phyloP scores from a whole-genome alignment of 2,888 invertebrate genomes.

The Acleris cristana region DNA sequence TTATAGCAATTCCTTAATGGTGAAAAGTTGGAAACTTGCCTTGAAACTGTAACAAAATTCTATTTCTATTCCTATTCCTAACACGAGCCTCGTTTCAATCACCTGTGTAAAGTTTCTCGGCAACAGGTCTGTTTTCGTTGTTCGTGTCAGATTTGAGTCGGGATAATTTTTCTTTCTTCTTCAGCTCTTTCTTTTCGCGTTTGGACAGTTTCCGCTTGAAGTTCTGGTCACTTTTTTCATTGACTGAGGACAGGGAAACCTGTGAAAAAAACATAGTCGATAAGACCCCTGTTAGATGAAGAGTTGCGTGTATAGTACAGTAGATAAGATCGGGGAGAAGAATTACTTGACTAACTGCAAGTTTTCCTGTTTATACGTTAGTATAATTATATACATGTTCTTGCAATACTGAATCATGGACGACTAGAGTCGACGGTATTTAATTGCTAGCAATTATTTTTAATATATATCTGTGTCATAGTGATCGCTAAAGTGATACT shows the following conservation, averaged over 20 bases:
- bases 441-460: too few species aligned
- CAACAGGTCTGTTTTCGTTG: slow-evolving; percentile 90
- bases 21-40: not conserved
- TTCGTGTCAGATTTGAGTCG: slow-evolving; percentile 88
- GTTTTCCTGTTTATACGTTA: too few species aligned
- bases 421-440: too few species aligned
- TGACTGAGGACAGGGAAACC: slow-evolving; percentile 78
- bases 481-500: too few species aligned
- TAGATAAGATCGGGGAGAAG: too few species aligned
- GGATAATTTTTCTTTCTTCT: slow-evolving; percentile 95
- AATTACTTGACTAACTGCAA: too few species aligned
- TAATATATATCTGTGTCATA: too few species aligned
- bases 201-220: slow-evolving; percentile 97
- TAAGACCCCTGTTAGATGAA: too few species aligned
- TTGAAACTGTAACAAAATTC: slow-evolving; percentile 20
- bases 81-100: slow-evolving; percentile 39
- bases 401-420: too few species aligned
- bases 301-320: too few species aligned
- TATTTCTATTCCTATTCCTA: slow-evolving; percentile 37
- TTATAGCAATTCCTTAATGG: not conserved
- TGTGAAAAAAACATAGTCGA: slow-evolving; percentile 38
- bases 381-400: too few species aligned
- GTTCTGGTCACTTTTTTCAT: slow-evolving; percentile 90
- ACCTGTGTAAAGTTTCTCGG: slow-evolving; percentile 96
- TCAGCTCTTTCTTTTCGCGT: slow-evolving; percentile 98